A percentile compares a stretch with the other conserved stretches of the same genome.
Conservation (phyloP, 1,140 invertebrate species). For the Phymorhynchus buccinoides region DNA sequence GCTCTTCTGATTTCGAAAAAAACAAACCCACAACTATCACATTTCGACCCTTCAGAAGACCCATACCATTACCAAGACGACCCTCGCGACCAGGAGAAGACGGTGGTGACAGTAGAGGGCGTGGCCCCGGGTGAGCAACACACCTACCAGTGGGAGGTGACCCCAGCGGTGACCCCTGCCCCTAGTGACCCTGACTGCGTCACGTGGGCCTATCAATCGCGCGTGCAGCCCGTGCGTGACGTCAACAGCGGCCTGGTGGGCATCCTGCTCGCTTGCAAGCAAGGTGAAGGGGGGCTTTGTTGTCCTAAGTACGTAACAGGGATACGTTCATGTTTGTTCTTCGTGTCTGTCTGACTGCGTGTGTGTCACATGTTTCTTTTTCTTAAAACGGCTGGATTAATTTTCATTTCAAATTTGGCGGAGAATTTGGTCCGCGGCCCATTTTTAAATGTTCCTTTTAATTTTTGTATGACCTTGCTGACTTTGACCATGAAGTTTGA, state of each 20-base stretch:
- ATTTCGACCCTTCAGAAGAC: conserved; percentile 32
- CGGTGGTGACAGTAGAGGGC: conserved; percentile 46
- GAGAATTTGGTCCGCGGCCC: too few relatives aligned
- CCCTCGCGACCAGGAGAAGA: conserved; percentile 23
- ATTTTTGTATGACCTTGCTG: too few relatives aligned
- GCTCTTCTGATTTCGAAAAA: too few relatives aligned
- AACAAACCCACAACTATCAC: too few relatives aligned
- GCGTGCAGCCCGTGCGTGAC: conserved; percentile 55
- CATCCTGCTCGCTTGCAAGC: conserved; percentile 57
- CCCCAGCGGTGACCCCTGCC: conserved; percentile 49
- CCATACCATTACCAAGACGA: conserved; percentile 35
- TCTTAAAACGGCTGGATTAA: too few relatives aligned
- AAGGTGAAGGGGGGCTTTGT: conserved; percentile 40
- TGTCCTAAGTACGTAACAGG: too few relatives aligned
- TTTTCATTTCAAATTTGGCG: too few relatives aligned
- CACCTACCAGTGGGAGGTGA: conserved; percentile 55
- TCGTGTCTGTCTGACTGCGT: background rate
- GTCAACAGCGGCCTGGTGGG: conserved; percentile 57
- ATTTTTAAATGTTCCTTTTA: too few relatives aligned
- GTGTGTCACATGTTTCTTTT: background rate
- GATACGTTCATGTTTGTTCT: too few relatives aligned
- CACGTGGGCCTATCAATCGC: conserved; percentile 65
- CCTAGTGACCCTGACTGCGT: conserved; percentile 58
- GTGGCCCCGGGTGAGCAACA: conserved; percentile 53
- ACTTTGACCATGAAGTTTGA: too few relatives aligned